Base-by-base conservation (phyloP, 2,797 vertebrate genomes). In the Pantherophis alleghaniensis region DNA sequence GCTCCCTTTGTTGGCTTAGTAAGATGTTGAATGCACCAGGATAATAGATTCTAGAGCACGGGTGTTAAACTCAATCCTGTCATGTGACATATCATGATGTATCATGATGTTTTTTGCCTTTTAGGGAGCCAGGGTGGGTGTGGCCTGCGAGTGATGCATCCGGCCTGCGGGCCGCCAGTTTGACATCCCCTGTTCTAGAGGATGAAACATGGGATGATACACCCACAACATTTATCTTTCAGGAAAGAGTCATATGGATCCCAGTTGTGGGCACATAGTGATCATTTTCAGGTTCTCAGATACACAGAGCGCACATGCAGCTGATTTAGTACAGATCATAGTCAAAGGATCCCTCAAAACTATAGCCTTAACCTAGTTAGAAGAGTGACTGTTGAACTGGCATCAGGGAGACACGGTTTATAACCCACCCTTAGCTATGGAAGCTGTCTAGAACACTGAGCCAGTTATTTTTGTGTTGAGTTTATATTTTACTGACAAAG, bases 131-230 rank as follows among this genome's bases (percentile, higher is more conserved):
- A 10, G 24, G 24, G 3, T 63, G 26, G 26, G 26, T 2, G 10
- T 63, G 61, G 3, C 26, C 61, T 28, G 26, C 1, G 1, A 26
- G 26, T 63, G 61, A 63, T 4, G 4, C 26, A 63, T 63, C 61
- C 4, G 0, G 1, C 10, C 10, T 1, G 1, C 0, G 24, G 24
- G 7, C 7, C 0, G 7, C 24, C 9, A 61, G 2, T 66, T 28
- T n/a, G 28, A 66, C 1, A 66, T 28, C 0, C 26, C 12, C 28
- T 66, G 1, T 66, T 66, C 61, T 66, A 20, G 24, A 37, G n/a
- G 18, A 32, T 61, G 63, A 5, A 51, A 28, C 61, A 20, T 83
- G 22, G 5, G 37, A 22, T 32, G n/a, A 2, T 69, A 28, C 9
- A 66, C 13, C 51, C 18, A 24, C 37, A 83, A 11, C 74, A 47